A percentile compares a stretch with the other conserved stretches of the same genome.
Conservation (phyloP, 2,888 invertebrate genomes). For the Agrilus biguttatus region DNA sequence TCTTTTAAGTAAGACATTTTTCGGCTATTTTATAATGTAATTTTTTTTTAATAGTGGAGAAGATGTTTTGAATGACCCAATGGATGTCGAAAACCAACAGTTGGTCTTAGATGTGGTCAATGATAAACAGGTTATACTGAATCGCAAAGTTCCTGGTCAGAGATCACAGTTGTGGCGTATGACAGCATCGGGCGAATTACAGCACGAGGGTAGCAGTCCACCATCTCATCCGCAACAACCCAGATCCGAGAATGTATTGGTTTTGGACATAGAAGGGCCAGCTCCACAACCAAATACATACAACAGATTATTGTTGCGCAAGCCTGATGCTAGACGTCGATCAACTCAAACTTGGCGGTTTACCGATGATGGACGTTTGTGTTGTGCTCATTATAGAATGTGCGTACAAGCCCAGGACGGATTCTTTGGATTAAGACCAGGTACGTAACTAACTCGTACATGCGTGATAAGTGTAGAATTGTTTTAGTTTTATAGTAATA, state of each 20-base stretch:
- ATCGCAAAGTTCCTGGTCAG: conserved; percentile 53
- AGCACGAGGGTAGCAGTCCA: conserved; percentile 82
- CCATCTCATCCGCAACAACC: conserved; percentile 33
- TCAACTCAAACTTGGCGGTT: conserved; percentile 91
- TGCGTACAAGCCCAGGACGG: conserved; percentile 67
- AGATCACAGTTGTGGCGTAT: conserved; percentile 89
- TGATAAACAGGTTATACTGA: conserved; percentile 50
- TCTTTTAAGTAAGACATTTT: background rate
- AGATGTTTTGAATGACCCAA: conserved; percentile 17
- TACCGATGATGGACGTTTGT: conserved; percentile 67
- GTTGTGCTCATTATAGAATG: conserved; percentile 77
- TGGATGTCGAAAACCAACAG: conserved; percentile 55
- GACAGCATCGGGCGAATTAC: conserved; percentile 75
- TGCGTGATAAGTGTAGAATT: background rate
- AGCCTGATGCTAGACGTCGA: conserved; percentile 68
- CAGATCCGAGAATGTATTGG: conserved; percentile 35
- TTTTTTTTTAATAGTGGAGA: conserved; percentile 7
- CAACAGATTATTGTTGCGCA: conserved; percentile 63
- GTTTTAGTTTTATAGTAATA: background rate
- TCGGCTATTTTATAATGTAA: conserved; percentile 2
- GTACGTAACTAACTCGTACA: conserved; percentile 16
- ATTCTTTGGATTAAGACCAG: conserved; percentile 37
- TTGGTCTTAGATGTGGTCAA: conserved; percentile 67
- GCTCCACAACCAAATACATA: conserved; percentile 73
- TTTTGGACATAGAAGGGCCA: conserved; percentile 78